phyloP scores from a whole-genome alignment of 2,888 invertebrate genomes.

The Argynnis bischoffii region DNA sequence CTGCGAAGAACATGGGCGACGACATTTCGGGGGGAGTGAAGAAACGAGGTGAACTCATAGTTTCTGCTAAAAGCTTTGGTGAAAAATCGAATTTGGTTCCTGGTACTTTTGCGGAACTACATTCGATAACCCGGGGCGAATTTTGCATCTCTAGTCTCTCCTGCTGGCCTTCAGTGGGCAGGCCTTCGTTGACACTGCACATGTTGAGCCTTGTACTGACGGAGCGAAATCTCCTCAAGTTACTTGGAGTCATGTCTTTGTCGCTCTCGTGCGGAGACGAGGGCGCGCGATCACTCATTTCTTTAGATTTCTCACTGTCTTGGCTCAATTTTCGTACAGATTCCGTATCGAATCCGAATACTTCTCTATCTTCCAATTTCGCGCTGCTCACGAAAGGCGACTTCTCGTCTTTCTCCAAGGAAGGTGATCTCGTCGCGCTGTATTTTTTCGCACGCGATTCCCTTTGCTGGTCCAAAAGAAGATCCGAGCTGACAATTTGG shows the following conservation, averaged over 20 bases:
- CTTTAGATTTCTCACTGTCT: conserved; percentile 47
- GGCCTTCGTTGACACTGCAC: conserved; percentile 64
- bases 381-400: conserved; percentile 66
- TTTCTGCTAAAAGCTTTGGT: conserved; percentile 67
- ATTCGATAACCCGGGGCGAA: conserved; percentile 68
- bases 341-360: conserved; percentile 70
- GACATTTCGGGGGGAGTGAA: conserved; percentile 74
- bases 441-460: conserved; percentile 67
- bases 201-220: conserved; percentile 73
- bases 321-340: conserved; percentile 55
- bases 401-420: conserved; percentile 78
- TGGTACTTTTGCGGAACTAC: conserved; percentile 70
- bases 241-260: conserved; percentile 61
- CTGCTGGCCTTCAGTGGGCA: conserved; percentile 59
- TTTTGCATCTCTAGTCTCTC: conserved; percentile 71
- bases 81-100: conserved; percentile 74
- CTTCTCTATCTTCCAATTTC: conserved; percentile 56
- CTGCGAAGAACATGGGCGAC: conserved; percentile 72
- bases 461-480: conserved; percentile 61
- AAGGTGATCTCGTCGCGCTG: conserved; percentile 75
- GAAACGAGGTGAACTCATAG: conserved; percentile 67
- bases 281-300: conserved; percentile 44
- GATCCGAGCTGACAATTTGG: conserved; percentile 60
- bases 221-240: conserved; percentile 65
- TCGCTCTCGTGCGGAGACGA: conserved; percentile 52